Conservation (phyloP, 2,797 vertebrate species). For the Danio tinwini region DNA sequence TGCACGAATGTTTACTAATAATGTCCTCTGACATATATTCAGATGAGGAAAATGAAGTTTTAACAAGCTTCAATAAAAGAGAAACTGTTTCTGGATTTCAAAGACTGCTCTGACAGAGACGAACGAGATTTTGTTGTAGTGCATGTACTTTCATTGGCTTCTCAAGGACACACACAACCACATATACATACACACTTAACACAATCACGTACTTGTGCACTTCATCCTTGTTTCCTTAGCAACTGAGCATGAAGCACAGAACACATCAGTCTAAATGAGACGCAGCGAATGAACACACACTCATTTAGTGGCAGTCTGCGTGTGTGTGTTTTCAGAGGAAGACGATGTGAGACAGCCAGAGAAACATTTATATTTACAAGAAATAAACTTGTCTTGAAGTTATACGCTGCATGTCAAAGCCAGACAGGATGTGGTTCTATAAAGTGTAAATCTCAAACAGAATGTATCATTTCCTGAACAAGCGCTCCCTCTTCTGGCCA, state of each 20-base stretch:
- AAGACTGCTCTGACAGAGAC: background rate
- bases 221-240: constrained; percentile 80
- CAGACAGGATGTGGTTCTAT: background rate
- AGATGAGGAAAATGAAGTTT: background rate
- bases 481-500: constrained; percentile 1
- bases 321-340: background rate
- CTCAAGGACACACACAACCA: constrained; percentile 22
- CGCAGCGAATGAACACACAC: constrained; percentile 51
- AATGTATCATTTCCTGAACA: background rate
- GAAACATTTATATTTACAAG: background rate
- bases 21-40: background rate
- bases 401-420: background rate
- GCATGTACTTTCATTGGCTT: background rate
- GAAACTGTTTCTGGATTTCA: background rate
- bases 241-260: constrained; percentile 78
- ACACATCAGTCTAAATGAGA: constrained; percentile 69
- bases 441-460: background rate
- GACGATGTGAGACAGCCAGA: background rate
- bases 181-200: constrained; percentile 53
- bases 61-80: background rate
- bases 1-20: background rate
- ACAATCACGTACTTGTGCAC: constrained; percentile 73
- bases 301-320: background rate
- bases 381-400: background rate
- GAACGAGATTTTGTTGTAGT: constrained; percentile 3